Conservation (phyloP, 2,113 vertebrate genomes). For the Furnarius figulus region DNA sequence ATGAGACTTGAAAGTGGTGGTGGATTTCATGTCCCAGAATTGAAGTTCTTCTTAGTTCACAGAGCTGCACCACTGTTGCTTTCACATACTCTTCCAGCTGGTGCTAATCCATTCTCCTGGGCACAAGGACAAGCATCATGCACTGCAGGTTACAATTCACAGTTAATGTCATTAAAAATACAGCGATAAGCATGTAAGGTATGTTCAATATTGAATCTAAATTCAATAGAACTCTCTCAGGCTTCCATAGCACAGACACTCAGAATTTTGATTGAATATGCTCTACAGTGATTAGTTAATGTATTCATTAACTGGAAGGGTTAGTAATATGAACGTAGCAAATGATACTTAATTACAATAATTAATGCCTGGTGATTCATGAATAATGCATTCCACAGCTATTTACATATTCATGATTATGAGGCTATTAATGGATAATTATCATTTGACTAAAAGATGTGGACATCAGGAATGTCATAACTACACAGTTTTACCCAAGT, state of each 20-base stretch:
- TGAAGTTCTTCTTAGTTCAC: not conserved
- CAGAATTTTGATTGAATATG: conserved; percentile 36
- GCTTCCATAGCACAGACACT: not conserved
- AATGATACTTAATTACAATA: conserved; percentile 69
- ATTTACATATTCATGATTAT: conserved; percentile 61
- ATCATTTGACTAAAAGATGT: conserved; percentile 24
- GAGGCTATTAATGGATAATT: conserved; percentile 53
- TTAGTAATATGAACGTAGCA: conserved; percentile 48
- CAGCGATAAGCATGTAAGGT: conserved; percentile 32
- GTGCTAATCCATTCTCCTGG: not conserved
- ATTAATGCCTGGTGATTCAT: conserved; percentile 64
- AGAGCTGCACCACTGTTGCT: not conserved
- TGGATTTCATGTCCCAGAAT: not conserved
- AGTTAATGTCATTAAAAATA: conserved; percentile 40
- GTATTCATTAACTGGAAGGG: conserved; percentile 61
- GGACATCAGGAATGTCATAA: conserved; percentile 18
- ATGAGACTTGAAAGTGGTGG: not conserved
- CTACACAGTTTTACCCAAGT: not conserved
- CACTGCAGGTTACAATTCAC: not conserved
- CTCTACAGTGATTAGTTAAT: conserved; percentile 36
- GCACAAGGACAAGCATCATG: conserved; percentile 7
- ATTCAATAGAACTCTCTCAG: conserved; percentile 38
- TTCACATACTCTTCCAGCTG: not conserved
- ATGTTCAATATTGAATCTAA: conserved; percentile 44
- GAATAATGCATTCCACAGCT: conserved; percentile 56